Base-by-base conservation (phyloP, 2,113 vertebrate genomes). In the Oreocharis arfaki region DNA sequence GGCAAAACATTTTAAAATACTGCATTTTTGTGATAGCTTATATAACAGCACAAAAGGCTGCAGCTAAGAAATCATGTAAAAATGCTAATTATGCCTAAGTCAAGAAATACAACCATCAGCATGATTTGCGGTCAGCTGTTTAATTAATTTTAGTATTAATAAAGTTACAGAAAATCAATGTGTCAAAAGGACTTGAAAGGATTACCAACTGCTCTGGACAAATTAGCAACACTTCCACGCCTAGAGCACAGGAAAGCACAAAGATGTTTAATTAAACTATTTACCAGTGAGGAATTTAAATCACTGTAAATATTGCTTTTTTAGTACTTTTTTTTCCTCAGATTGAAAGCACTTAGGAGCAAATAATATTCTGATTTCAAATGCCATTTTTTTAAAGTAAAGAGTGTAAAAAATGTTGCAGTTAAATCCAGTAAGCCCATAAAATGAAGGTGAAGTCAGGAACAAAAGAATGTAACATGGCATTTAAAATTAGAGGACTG, bases 71-170 rank as follows among this genome's bases (percentile, higher is more conserved):
- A 91, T 88, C 32, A n/a, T 52, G 60, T 56, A 55, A 88, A 96
- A 95, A 91, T 75, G 47, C 41, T 95, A 90, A 94, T 96, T 94
- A 94, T 46, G 61, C 35, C 41, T 49, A 74, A 88, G 83, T 80
- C 84, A 92, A 80, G 76, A 93, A 96, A 92, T 60, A 67, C 56
- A 90, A 81, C 79, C 81, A 90, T 67, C 88, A 76, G 79, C 85
- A 81, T 77, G 90, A 96, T 96, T 93, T 96, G 82, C 1, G 10
- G 89, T 83, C 84, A 93, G 82, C 47, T 70, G 19, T 41, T 96
- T 93, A 96, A 96, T 93, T 96, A 95, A 96, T 95, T 94, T 93
- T 85, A 68, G 59, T 94, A 91, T 85, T 96, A 95, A 94, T 95
- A 96, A 91, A 96, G 84, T 94, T 88, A 86, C 59, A 96, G 87